phyloP scores from a whole-genome alignment of 2,113 vertebrate genomes.

The Harpagus bidentatus region DNA sequence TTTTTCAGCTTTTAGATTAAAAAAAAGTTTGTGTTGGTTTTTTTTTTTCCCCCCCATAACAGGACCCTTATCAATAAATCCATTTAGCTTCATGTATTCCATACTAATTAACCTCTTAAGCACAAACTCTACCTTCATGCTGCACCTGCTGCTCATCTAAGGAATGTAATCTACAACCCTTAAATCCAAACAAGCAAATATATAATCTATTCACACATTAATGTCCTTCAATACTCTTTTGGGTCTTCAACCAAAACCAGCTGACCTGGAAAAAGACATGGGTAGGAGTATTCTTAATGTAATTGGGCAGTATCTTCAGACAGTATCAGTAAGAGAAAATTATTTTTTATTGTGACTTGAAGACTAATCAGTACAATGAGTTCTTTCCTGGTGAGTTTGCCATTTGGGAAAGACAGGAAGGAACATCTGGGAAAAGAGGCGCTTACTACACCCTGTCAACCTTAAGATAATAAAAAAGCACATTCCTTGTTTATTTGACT shows the following conservation, averaged over 20 bases:
- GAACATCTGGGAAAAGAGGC: slow-evolving; percentile 26
- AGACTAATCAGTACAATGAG: slow-evolving; percentile 45
- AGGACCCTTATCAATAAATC: neutral
- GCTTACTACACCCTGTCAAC: slow-evolving; percentile 16
- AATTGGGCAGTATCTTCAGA: neutral
- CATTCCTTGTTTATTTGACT: slow-evolving; percentile 52
- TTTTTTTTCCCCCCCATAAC: neutral
- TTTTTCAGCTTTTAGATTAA: neutral
- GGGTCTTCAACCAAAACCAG: neutral
- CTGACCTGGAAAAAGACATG: neutral
- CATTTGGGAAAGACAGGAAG: slow-evolving; percentile 28
- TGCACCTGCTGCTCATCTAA: neutral
- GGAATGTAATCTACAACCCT: neutral
- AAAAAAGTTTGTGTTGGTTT: neutral
- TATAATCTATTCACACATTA: neutral
- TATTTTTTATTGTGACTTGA: slow-evolving; percentile 39
- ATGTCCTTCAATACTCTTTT: neutral
- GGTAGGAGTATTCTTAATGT: neutral
- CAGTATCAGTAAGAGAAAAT: neutral
- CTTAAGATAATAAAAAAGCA: slow-evolving; percentile 28
- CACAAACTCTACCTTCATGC: neutral
- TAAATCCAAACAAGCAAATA: neutral
- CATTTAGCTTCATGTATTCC: neutral
- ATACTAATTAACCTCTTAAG: neutral
- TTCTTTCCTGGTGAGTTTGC: slow-evolving; percentile 13